phyloP scores from a whole-genome alignment of 2,113 vertebrate species.

The Gila orcuttii region DNA sequence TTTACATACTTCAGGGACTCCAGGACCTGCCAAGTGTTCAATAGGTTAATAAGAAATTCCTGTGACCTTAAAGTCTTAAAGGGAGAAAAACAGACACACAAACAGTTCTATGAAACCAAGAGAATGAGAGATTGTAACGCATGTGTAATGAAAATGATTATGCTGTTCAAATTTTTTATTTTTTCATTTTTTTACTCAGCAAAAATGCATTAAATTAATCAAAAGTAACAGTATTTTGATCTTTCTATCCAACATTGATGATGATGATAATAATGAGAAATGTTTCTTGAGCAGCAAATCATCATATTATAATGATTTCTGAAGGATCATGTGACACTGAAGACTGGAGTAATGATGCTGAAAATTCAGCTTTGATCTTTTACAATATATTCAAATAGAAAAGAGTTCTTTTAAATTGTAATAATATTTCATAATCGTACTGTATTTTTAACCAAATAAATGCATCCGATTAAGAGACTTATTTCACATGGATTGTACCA shows the following conservation, averaged over 20 bases:
- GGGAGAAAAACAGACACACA: background rate
- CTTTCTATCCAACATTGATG: background rate
- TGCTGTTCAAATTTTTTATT: no score
- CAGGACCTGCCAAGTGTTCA: background rate
- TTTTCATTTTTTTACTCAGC: no score
- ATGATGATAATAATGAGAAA: background rate
- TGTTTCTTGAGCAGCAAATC: background rate
- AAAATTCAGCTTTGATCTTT: background rate
- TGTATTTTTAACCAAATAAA: background rate
- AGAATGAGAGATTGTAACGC: background rate
- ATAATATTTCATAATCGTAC: background rate
- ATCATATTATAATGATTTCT: background rate
- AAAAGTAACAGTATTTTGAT: no score
- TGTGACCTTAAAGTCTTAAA: background rate
- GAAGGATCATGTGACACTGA: background rate
- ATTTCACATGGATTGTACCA: background rate
- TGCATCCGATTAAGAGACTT: no score
- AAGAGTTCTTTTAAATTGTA: background rate
- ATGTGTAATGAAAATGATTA: no score
- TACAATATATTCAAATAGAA: background rate
- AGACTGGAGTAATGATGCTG: background rate
- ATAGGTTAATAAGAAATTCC: conserved; percentile 1
- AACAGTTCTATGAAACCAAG: background rate
- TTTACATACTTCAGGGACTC: background rate
- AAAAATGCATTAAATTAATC: no score